phyloP scores from a whole-genome alignment of 2,888 invertebrate genomes.

The Plebejus argus region DNA sequence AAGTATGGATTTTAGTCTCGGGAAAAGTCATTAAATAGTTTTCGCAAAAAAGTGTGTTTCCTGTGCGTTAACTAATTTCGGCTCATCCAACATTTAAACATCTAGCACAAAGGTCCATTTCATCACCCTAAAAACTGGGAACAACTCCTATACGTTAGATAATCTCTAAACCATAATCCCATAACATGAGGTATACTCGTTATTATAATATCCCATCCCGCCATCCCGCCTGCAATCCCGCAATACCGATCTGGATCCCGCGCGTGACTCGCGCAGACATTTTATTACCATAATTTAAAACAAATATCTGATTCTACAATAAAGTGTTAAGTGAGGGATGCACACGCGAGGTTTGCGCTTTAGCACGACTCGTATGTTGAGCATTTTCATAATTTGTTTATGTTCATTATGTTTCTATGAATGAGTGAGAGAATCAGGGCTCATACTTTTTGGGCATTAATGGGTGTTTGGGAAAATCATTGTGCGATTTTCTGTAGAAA shows the following conservation, averaged over 20 bases:
- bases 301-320: constrained; percentile 82
- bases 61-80: neutral
- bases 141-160: neutral
- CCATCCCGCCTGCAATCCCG: constrained; percentile 40
- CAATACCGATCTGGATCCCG: constrained; percentile 64
- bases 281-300: constrained; percentile 83
- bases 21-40: too few relatives aligned
- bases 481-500: too few relatives aligned
- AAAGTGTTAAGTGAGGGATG: constrained; percentile 78
- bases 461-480: too few relatives aligned
- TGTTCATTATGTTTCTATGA: too few relatives aligned
- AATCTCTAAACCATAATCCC: neutral
- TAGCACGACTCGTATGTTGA: neutral
- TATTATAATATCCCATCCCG: constrained; percentile 42
- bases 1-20: too few relatives aligned
- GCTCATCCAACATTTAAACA: too few relatives aligned
- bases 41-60: too few relatives aligned
- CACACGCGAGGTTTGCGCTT: constrained; percentile 39
- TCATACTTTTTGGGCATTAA: too few relatives aligned
- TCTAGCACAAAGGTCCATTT: neutral
- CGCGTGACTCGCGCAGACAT: constrained; percentile 79
- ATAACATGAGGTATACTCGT: constrained; percentile 39
- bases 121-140: neutral
- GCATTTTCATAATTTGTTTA: neutral
- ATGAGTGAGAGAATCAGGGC: too few relatives aligned